Percentiles rank a stretch among this genome's conserved stretches.
Evolutionary conservation across 2,888 invertebrate species (phyloP).

Genomic region (Spilarctia lutea): DNA sequence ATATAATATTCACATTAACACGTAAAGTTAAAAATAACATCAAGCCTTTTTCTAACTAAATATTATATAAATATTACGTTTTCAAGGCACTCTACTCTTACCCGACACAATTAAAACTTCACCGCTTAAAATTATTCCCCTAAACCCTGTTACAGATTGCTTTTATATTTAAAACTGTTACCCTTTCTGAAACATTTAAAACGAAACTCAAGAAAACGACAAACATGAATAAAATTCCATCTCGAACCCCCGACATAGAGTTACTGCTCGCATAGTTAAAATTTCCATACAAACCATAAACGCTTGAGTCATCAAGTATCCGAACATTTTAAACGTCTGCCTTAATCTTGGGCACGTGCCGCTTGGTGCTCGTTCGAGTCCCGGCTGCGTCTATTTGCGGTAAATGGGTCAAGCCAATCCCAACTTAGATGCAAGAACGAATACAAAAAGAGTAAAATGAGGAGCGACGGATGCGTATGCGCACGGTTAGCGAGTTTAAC

Average conservation of each 20-base stretch:
- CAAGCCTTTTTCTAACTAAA: neutral
- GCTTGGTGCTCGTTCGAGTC: slow-evolving; percentile 64
- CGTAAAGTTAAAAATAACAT: neutral
- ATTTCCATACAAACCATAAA: slow-evolving; percentile 21
- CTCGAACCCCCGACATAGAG: neutral
- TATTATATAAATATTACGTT: neutral
- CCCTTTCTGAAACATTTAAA: neutral
- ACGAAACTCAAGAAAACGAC: neutral
- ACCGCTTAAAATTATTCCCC: neutral
- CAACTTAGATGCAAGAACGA: slow-evolving; percentile 85
- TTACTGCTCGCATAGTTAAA: neutral
- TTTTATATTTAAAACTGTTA: neutral
- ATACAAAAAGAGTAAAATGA: slow-evolving; percentile 85
- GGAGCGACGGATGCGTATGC: slow-evolving; percentile 52
- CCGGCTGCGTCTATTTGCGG: slow-evolving; percentile 82
- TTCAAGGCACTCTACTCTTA: neutral
- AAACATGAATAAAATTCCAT: neutral
- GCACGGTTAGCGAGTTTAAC: slow-evolving; percentile 34
- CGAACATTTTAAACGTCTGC: slow-evolving; percentile 46
- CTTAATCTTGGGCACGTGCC: slow-evolving; percentile 69
- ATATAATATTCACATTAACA: neutral
- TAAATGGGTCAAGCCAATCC: slow-evolving; percentile 83
- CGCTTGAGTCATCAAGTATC: slow-evolving; percentile 42
- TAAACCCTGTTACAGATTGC: neutral
- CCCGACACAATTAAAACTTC: neutral